Base-by-base conservation (phyloP, 2,113 vertebrate species). In the Mus pahari region DNA sequence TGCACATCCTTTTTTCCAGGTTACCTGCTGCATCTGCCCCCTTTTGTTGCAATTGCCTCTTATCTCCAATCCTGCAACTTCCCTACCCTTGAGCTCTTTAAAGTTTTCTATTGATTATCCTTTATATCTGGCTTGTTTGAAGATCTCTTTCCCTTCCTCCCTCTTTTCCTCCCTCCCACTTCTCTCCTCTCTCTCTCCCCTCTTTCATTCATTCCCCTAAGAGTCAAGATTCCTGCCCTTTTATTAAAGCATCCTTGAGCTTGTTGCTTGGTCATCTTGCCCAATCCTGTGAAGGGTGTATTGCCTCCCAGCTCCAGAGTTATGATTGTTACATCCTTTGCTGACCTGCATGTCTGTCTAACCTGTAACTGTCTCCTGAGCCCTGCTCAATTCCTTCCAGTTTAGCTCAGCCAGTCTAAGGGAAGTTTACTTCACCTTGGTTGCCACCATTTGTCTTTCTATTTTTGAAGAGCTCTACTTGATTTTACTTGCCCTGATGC, bases 401-500 rank as follows among this genome's bases (percentile, higher is more conserved):
- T 89, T 86, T 77, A 39, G 13, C 68, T 92, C 26, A 39, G 24
- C 94, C 20, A 36, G 3, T 84, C 92, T 84, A 68, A 62, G 48
- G 92, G 88, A 92, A 83, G 66, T n/a, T 75, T 50, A 90, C 70
- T 94, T 94, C 48, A 88, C n/a, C 17, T 82, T 39, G 88, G 70
- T 78, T 86, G 68, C 0, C 19, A 83, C 1, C 22, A 66, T 93
- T 82, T 28, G 28, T 39, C 86, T 28, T 92, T 78, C 33, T 83
- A 2, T 82, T 86, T 91, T 28, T 75, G 66, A 89, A 19, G 89
- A 73, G 26, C 66, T 90, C 62, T 1, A 82, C 13, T 89, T 50
- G 31, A 86, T 89, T 81, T 91, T 20, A 86, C 86, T 88, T 92
- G 60, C 9, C 19, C 83, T 48, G 75, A 17, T 89, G 94, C 39